These are phyloP conservation scores for Ciona savignyi DNA, from an alignment of 23 tunicate genomes.

Conservation along the genomic window DNA sequence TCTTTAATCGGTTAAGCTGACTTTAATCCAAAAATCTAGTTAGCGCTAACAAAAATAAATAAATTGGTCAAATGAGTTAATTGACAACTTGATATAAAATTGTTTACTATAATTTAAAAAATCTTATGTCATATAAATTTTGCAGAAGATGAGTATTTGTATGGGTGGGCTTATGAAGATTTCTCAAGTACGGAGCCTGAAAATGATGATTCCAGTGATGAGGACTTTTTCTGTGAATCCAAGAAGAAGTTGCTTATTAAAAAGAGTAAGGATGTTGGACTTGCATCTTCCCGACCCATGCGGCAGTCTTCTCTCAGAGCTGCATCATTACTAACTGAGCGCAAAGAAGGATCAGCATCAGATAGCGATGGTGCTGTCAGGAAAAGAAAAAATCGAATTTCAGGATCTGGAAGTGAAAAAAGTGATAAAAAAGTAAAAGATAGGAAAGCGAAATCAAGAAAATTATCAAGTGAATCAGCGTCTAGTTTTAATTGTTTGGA, in stretches of 20 bases:
- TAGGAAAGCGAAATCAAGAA: constrained; percentile 8
- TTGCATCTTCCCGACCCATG: constrained; percentile 5
- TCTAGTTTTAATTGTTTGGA: constrained; percentile 1
- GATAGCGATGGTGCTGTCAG: background rate
- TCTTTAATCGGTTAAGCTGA: no score
- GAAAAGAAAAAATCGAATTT: background rate
- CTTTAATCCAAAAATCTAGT: no score
- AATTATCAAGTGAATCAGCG: constrained; percentile 24
- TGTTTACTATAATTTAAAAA: no score
- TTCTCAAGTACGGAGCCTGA: constrained; percentile 75
- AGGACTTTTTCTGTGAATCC: constrained; percentile 62
- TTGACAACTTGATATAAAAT: background rate
- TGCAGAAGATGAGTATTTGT: constrained; percentile 66
- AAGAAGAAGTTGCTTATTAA: background rate
- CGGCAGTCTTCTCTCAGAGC: constrained; percentile 8
- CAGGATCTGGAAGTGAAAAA: background rate
- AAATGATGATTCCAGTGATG: constrained; percentile 88
- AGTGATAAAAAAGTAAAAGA: background rate
- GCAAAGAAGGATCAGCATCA: background rate
- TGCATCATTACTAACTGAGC: background rate
- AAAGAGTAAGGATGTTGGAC: constrained; percentile 6
- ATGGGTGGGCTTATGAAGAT: constrained; percentile 41
- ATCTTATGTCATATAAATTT: background rate
- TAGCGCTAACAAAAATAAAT: no score
- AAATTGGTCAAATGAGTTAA: background rate